Percentiles rank a stretch among this genome's conserved stretches.
Evolutionary conservation across 1,140 invertebrate species (phyloP).

Genomic region (Pinna nobilis): DNA sequence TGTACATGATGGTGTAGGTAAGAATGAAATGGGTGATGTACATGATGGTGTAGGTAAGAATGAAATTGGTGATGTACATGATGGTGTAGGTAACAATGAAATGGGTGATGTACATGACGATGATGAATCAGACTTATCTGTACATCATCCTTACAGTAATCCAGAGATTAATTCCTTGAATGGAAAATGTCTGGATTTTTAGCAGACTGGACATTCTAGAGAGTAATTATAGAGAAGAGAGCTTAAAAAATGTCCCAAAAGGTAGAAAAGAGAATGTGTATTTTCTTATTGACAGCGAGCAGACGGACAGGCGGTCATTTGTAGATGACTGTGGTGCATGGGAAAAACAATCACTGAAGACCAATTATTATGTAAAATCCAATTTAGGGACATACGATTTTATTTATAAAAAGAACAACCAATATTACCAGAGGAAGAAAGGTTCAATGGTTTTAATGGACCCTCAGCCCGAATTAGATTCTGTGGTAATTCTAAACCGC

Average conservation of each 20-base stretch:
- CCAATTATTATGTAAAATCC: not conserved
- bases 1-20: not conserved
- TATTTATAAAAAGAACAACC: not conserved
- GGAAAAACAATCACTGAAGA: not conserved
- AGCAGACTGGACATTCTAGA: not conserved
- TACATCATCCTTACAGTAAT: no score
- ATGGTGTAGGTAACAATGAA: not conserved
- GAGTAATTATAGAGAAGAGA: not conserved
- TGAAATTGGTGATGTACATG: not conserved
- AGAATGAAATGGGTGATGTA: not conserved
- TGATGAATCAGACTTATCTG: not conserved
- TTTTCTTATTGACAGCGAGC: not conserved
- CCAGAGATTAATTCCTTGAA: not conserved
- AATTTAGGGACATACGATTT: not conserved
- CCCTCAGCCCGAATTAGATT: no score
- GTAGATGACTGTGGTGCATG: not conserved
- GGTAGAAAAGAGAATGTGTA: not conserved
- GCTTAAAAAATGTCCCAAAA: not conserved
- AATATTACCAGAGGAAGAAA: not conserved
- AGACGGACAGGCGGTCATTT: not conserved
- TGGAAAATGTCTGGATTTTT: not conserved
- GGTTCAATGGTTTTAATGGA: not conserved
- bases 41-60: not conserved
- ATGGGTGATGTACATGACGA: not conserved
- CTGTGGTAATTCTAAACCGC: not conserved